A percentile compares a stretch with the other conserved stretches of the same genome.
Evolutionary conservation across 2,113 vertebrate species (phyloP).

Genomic region (Mesoclemmys tuberculata): DNA sequence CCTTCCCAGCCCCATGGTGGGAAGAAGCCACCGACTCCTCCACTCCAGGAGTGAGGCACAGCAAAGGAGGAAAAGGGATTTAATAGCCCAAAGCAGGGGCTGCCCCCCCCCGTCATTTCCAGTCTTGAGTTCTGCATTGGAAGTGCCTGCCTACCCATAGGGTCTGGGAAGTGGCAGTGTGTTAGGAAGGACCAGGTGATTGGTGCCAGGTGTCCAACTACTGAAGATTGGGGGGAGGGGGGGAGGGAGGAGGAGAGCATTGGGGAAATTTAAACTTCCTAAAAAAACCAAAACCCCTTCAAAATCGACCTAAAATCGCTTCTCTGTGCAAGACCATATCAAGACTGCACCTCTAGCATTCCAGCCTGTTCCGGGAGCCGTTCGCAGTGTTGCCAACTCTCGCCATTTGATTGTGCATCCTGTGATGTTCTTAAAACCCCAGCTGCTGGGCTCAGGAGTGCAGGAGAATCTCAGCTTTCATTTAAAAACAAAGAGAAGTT

Average conservation of each 20-base stretch:
- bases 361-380: not conserved
- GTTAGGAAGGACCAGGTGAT: not conserved
- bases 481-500: no score
- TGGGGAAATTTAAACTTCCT: not conserved
- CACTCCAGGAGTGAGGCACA: no score
- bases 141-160: no score
- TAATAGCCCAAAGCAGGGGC: no score
- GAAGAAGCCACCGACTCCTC: no score
- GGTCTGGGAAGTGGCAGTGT: not conserved
- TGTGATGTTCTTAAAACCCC: not conserved
- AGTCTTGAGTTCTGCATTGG: no score
- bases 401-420: not conserved
- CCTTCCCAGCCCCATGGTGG: no score
- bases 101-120: no score
- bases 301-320: not conserved
- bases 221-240: not conserved
- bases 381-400: not conserved
- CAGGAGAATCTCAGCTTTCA: not conserved
- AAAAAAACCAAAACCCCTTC: not conserved
- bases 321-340: not conserved
- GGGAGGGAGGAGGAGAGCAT: no score
- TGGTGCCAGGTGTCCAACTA: not conserved
- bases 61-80: no score
- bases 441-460: not conserved
- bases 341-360: not conserved